phyloP scores from a whole-genome alignment of 2,797 vertebrate species.

The Nyctalus aviator region DNA sequence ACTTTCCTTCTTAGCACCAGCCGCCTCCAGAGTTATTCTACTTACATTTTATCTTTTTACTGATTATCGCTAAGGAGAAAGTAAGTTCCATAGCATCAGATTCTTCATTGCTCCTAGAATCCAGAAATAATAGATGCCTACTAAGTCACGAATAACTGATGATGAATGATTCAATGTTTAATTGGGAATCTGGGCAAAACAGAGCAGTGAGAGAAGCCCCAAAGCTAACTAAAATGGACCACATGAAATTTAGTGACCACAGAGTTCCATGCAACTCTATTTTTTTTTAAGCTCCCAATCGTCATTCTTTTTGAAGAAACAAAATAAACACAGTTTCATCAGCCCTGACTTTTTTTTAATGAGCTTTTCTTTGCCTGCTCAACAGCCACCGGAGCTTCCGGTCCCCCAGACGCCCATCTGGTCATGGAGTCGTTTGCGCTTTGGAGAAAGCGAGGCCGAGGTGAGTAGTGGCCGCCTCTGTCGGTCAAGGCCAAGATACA shows the following conservation, averaged over 20 bases:
- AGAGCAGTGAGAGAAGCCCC: background rate
- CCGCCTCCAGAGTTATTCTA: background rate
- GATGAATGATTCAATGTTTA: background rate
- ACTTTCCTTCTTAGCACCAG: background rate
- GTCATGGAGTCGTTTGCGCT: background rate
- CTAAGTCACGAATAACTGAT: background rate
- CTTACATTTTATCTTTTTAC: background rate
- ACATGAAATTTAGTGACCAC: background rate
- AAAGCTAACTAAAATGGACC: background rate
- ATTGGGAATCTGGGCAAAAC: background rate
- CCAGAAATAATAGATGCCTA: fast-evolving
- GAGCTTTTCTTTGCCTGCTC: background rate
- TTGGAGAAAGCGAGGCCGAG: background rate
- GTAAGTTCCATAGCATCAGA: background rate
- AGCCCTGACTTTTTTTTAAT: background rate
- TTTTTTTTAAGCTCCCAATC: background rate
- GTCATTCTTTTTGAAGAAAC: background rate
- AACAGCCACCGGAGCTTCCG: background rate
- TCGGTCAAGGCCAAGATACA: background rate
- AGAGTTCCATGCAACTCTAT: background rate
- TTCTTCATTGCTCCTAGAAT: background rate
- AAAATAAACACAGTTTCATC: background rate
- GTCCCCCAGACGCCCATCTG: background rate
- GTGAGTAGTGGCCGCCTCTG: background rate
- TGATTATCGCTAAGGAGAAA: background rate